phyloP scores from a whole-genome alignment of 2,113 vertebrate genomes.

The Hemiprocne comata region DNA sequence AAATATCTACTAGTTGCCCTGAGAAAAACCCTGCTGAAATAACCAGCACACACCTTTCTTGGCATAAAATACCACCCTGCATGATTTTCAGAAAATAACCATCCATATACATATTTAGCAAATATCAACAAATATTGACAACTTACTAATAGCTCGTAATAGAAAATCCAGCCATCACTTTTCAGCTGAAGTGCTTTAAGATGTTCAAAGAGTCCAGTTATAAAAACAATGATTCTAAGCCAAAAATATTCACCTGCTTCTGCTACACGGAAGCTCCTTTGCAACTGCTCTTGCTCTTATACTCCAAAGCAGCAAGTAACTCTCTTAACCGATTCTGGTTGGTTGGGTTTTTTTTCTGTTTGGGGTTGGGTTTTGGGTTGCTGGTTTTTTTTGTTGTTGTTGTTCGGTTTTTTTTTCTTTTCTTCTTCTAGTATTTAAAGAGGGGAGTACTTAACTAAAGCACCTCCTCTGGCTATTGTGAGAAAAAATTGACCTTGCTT shows the following conservation, averaged over 20 bases:
- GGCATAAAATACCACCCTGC: background rate
- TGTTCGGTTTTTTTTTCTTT: background rate
- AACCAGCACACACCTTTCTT: background rate
- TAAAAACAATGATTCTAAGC: background rate
- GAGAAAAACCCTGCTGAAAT: background rate
- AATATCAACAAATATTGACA: background rate
- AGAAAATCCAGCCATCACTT: background rate
- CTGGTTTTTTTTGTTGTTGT: too few species aligned
- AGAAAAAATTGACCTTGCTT: slow-evolving; percentile 15
- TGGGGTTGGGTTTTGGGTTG: background rate
- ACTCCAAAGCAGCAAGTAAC: background rate
- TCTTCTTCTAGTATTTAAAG: background rate
- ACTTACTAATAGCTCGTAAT: background rate
- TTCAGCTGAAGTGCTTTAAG: background rate
- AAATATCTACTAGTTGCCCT: background rate
- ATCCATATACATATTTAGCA: background rate
- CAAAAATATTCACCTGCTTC: slow-evolving; percentile 12
- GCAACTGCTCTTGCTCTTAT: background rate
- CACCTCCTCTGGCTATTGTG: background rate
- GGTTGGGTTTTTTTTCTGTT: background rate
- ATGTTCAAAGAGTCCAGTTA: background rate
- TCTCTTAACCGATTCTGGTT: background rate
- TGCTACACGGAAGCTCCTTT: background rate
- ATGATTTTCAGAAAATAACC: background rate
- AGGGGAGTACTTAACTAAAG: background rate